Base-by-base conservation (phyloP, 2,888 invertebrate species). In the Andrena bucephala region DNA sequence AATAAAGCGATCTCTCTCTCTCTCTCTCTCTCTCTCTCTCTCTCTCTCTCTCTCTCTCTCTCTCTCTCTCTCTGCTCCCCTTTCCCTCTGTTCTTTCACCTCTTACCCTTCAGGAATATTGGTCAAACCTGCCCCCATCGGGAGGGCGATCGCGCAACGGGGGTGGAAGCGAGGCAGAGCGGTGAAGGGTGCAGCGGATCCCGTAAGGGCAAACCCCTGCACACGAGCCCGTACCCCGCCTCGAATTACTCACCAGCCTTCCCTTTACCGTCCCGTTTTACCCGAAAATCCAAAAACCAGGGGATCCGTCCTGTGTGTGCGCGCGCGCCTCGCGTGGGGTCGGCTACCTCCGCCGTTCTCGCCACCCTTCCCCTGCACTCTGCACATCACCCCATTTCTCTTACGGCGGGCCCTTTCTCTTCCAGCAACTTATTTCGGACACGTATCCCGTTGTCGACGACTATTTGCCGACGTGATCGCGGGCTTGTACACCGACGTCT, bases 281-380 rank as follows among this genome's bases (percentile, higher is more conserved):
- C 89, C 89, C 90, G 86, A 91, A 92, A 92, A 91, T 91, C 91
- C 91, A 90, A 92, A 92, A 92, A 91, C 89, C 84, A 91, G 91
- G 91, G 92, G 90, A 92, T 92, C 91, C 89, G 90, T 89, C 87
- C 89, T 87, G 87, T 85, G 86, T 85, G 87, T 85, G 87, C 80
- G 84, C 86, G 85, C 83, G 79, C 63, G 63, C 10, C 10, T 89
- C 85, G 89, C 89, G 88, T 87, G 87, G 89, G 90, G 91, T 89
- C 79, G 87, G n/a, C 80, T 68, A 65, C 67, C 77, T 70, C 52
- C 24, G 29, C 59, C 73, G 31, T 36, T 65, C 82, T 29, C 82
- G 29, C 36, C 62, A 33, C 42, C 60, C 76, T 57, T 57, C 57
- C 24, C 27, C 10, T 59, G 68, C 66, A 42, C 66, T 73, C 65